phyloP scores from a whole-genome alignment of 2,113 vertebrate species.

The Pelodiscus sinensis region DNA sequence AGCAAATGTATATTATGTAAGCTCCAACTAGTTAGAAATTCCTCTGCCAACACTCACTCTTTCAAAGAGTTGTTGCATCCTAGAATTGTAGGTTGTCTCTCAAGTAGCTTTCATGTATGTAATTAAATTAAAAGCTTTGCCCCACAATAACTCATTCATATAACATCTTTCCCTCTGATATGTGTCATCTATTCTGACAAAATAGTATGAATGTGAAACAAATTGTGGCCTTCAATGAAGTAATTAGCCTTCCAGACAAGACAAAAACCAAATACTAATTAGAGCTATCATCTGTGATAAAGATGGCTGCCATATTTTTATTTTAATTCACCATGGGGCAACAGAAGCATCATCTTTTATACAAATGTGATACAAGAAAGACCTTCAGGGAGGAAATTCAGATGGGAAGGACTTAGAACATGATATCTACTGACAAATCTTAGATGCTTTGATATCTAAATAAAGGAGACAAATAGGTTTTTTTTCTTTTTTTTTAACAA shows the following conservation, averaged over 20 bases:
- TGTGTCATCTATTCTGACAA: not conserved
- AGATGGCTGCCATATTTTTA: not conserved
- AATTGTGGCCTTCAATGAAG: not conserved
- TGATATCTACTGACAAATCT: not conserved
- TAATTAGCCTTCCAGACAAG: not conserved
- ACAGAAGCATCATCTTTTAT: not conserved
- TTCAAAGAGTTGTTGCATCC: not conserved
- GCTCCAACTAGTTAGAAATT: not conserved
- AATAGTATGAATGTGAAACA: not conserved
- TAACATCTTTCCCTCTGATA: not conserved
- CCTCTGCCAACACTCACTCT: not conserved
- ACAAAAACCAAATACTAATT: not conserved
- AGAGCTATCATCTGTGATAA: not conserved
- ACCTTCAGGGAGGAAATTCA: not conserved
- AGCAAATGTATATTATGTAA: not conserved
- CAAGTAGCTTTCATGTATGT: not conserved
- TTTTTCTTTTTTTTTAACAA: not conserved
- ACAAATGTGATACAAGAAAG: not conserved
- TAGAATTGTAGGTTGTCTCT: not conserved
- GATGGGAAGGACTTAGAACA: not conserved
- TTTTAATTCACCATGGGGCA: not conserved
- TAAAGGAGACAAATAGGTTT: not conserved
- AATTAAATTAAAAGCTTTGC: not conserved
- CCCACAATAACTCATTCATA: not conserved
- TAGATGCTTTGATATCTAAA: not conserved